These are phyloP conservation scores for Chrysodeixis includens DNA, from an alignment of 2,888 invertebrate genomes.

Conservation along the genomic window DNA sequence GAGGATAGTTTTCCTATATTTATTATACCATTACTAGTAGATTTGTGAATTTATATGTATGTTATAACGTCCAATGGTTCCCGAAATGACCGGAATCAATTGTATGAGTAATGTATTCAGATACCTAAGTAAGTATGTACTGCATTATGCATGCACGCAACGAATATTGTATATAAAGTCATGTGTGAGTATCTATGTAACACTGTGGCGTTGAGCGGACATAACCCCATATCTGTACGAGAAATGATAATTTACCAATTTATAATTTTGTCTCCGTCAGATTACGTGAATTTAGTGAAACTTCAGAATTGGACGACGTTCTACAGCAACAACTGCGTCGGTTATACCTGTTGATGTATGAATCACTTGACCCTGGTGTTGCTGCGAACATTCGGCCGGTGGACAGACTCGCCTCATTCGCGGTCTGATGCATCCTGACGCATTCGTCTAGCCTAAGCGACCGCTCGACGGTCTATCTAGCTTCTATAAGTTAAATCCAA, in stretches of 20 bases:
- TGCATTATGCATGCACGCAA: slow-evolving; percentile 29
- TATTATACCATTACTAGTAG: slow-evolving; percentile 47
- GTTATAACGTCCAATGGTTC: slow-evolving; percentile 41
- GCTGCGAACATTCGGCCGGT: slow-evolving; percentile 13
- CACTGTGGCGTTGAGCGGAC: slow-evolving; percentile 41
- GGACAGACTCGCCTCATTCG: slow-evolving; percentile 34
- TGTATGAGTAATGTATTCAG: slow-evolving; percentile 40
- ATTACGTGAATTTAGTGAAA: slow-evolving; percentile 61
- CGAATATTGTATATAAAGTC: slow-evolving; percentile 51
- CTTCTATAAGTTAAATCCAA: slow-evolving; percentile 34
- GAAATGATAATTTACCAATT: slow-evolving; percentile 58
- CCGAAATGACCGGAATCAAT: slow-evolving; percentile 21
- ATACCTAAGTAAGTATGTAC: slow-evolving; percentile 18
- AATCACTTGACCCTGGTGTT: slow-evolving; percentile 28
- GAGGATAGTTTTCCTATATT: slow-evolving; percentile 49
- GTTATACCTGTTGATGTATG: slow-evolving; percentile 53
- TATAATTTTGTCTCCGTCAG: slow-evolving; percentile 56
- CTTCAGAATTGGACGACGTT: slow-evolving; percentile 57
- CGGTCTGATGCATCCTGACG: slow-evolving; percentile 42
- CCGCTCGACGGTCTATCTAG: slow-evolving; percentile 19
- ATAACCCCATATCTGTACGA: slow-evolving; percentile 33
- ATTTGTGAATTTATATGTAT: slow-evolving; percentile 39
- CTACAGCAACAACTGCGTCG: slow-evolving; percentile 60
- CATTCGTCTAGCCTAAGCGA: slow-evolving; percentile 43
- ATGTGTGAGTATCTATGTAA: slow-evolving; percentile 22